phyloP scores from a whole-genome alignment of 1,140 invertebrate species.

The Andricus grossulariae region DNA sequence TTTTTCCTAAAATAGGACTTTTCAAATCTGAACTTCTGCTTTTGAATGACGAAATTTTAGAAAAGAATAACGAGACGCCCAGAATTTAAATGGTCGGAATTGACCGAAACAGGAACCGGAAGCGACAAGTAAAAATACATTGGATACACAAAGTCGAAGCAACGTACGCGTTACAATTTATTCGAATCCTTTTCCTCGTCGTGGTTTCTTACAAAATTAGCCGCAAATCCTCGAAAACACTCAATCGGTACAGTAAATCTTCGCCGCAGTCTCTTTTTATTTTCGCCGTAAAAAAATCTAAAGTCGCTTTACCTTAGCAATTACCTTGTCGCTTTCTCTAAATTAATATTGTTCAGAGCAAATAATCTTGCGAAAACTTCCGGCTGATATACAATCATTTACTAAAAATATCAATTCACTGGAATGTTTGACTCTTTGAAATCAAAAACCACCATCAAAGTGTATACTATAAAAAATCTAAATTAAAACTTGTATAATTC shows the following conservation, averaged over 20 bases:
- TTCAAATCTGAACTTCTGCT: background rate
- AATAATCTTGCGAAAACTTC: constrained; percentile 9
- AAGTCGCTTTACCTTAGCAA: constrained; percentile 62
- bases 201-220: constrained; percentile 23
- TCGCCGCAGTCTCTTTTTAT: background rate
- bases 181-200: constrained; percentile 28
- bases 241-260: constrained; percentile 43
- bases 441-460: background rate
- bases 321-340: constrained; percentile 62
- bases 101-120: constrained; percentile 48
- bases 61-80: too few relatives aligned
- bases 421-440: constrained; percentile 2
- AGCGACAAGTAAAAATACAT: constrained; percentile 56
- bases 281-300: constrained; percentile 49
- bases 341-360: constrained; percentile 10
- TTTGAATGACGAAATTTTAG: too few relatives aligned
- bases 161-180: constrained; percentile 45
- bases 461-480: background rate
- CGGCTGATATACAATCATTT: background rate
- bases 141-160: constrained; percentile 52
- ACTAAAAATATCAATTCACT: constrained; percentile 4
- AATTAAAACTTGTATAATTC: constrained; percentile 4
- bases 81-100: too few relatives aligned
- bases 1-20: constrained; percentile 2
- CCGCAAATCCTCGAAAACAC: constrained; percentile 32